A percentile compares a stretch with the other conserved stretches of the same genome.
phyloP scores from a whole-genome alignment of 2,888 invertebrate species.

The Polia nebulosa region DNA sequence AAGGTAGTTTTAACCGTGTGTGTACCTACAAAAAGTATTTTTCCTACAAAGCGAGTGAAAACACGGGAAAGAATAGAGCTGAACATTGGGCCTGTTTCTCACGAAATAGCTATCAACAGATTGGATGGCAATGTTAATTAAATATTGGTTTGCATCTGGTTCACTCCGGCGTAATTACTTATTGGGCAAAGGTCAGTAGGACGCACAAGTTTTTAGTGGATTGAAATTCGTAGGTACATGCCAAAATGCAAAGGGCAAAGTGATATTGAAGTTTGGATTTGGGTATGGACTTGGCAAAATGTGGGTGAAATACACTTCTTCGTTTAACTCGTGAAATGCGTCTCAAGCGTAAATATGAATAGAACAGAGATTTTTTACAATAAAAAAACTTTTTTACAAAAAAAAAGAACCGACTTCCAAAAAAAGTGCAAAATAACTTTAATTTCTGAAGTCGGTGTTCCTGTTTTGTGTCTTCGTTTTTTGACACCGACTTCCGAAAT shows the following conservation, averaged over 20 bases:
- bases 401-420: no score
- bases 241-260: constrained; percentile 3
- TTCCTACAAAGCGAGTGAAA: background rate
- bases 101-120: constrained; percentile 12
- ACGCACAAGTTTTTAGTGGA: constrained; percentile 27
- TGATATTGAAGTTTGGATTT: background rate
- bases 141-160: constrained; percentile 37
- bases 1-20: background rate
- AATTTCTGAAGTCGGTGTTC: no score
- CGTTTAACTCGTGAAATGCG: background rate
- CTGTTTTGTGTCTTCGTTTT: no score
- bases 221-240: constrained; percentile 21
- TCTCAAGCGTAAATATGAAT: background rate
- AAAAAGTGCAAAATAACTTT: no score
- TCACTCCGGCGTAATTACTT: constrained; percentile 17
- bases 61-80: background rate
- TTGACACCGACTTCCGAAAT: no score
- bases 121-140: constrained; percentile 39
- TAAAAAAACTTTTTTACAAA: no score
- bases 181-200: constrained; percentile 28
- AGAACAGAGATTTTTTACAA: background rate
- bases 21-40: no score
- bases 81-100: background rate
- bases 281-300: background rate
- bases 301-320: background rate